phyloP scores from a whole-genome alignment of 2,797 vertebrate genomes.

The Anableps anableps region DNA sequence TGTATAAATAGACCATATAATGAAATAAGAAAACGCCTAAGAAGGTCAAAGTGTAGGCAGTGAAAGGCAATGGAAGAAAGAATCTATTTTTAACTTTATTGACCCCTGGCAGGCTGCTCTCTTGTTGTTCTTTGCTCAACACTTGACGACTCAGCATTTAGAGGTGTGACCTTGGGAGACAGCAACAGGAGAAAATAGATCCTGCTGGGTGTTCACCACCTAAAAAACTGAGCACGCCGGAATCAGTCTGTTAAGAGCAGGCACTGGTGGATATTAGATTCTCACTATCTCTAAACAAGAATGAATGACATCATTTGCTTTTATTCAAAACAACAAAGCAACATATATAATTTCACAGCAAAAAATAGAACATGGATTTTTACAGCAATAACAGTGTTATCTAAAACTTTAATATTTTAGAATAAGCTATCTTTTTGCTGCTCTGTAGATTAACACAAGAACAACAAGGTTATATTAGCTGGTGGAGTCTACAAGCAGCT shows the following conservation, averaged over 20 bases:
- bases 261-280: not conserved
- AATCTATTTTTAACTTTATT: slow-evolving; percentile 50
- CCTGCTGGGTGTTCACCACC: slow-evolving; percentile 13
- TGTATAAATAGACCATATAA: not conserved
- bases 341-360: not conserved
- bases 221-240: not conserved
- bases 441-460: no score
- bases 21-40: not conserved
- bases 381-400: no score
- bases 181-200: slow-evolving; percentile 27
- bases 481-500: no score
- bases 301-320: no score
- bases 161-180: slow-evolving; percentile 57
- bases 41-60: slow-evolving; percentile 7
- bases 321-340: not conserved
- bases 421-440: no score
- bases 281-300: not conserved
- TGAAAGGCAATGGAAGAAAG: slow-evolving; percentile 15
- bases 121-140: slow-evolving; percentile 49
- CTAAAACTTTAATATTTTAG: no score
- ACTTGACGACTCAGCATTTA: slow-evolving; percentile 58
- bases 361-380: not conserved
- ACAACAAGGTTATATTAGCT: no score
- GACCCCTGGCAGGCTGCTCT: slow-evolving; percentile 52
- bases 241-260: no score